Evolutionary conservation across 1,140 invertebrate genomes (phyloP), one percentile per base, ranked within the genome.

Genomic region (Mesaphorura yosii): DNA sequence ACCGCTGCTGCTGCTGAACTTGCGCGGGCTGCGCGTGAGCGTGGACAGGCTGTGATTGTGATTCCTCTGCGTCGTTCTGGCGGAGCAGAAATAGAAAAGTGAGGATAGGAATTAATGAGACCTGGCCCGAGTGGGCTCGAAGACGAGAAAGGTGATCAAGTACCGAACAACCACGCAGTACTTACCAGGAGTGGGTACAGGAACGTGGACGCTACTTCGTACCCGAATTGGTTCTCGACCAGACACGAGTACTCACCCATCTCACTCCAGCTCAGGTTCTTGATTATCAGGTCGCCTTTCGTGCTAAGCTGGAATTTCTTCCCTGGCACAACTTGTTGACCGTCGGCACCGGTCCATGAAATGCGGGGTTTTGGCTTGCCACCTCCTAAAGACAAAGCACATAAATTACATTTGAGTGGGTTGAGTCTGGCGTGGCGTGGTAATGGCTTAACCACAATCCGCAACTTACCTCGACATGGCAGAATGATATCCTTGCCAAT

Each of bases 221-320:
- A 72, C 10, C 81, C 82, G 27, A 74, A 69, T 1, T 68, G 48
- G 66, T 86, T 88, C 53, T 76, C 73, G 3, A 80, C 84, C 1
- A 78, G 17, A 34, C 71, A 91, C 2, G 73, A 78, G 71, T 81
- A 90, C 10, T 70, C 72, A 25, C 85, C 86, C 84, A 89, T 88
- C 65, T 88, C 83, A 14, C 72, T 68, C 82, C 83, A 90, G 17
- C 69, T 71, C 15, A 88, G 66, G 26, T 76, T 72, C 6, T 70
- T 68, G 52, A 91, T 84, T 2, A 83, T 61, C 3, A 91, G 70
- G 62, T 84, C 81, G 1, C 88, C 88, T 62, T 77, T 80, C 15
- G 74, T 69, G 48, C 82, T 70, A 2, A 84, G 64, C 76, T 81
- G 62, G 42, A 59, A 67, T 53, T 64, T 67, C 23, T 55, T 73